Percentiles rank a stretch among this genome's conserved stretches.
These are phyloP conservation scores for Xenus cinereus DNA, from an alignment of 2,113 vertebrate species.

Conservation along the genomic window DNA sequence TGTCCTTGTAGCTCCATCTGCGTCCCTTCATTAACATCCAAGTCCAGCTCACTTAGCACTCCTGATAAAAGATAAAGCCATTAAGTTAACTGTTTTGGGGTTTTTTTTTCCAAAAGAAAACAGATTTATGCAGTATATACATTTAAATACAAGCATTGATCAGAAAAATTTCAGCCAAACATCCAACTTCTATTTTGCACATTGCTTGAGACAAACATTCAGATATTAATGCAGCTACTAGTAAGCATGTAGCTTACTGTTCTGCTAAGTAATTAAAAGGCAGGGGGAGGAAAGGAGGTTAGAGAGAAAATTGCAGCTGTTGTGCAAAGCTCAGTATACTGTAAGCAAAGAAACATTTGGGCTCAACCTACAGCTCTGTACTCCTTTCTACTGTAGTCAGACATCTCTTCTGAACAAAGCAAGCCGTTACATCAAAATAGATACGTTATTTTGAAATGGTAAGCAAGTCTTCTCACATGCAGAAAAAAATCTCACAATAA, in stretches of 20 bases:
- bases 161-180: background rate
- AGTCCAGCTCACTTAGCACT: constrained; percentile 80
- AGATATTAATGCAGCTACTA: background rate
- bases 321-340: background rate
- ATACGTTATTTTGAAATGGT: background rate
- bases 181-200: background rate
- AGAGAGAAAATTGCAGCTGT: background rate
- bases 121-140: background rate
- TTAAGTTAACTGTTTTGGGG: background rate
- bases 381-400: background rate
- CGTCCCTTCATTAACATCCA: constrained; percentile 82
- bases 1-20: constrained; percentile 92
- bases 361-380: background rate
- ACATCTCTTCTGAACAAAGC: background rate
- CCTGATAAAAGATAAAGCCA: constrained; percentile 71
- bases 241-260: background rate
- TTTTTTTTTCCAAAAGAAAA: background rate
- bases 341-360: background rate
- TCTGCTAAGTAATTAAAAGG: background rate
- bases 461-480: background rate
- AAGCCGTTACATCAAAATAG: background rate
- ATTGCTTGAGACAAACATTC: background rate
- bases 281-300: background rate
- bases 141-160: background rate
- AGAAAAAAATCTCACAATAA: background rate